Evolutionary conservation across 2,888 invertebrate species (phyloP), one percentile per base, ranked within the genome.

Genomic region (Parochlus steinenii): DNA sequence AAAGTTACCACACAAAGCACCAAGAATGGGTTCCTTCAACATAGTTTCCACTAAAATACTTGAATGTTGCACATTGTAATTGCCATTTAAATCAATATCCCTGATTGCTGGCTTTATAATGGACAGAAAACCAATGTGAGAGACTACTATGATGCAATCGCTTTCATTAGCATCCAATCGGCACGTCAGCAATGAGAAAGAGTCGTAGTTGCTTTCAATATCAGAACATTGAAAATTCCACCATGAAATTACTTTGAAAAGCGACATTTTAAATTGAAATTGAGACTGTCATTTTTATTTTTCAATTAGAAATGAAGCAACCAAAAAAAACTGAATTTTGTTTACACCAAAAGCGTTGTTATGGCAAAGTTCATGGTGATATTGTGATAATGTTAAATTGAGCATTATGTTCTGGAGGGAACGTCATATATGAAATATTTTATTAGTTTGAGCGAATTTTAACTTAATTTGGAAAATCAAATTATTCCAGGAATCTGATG

Each of bases 221-320:
- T 64, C 63, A 4, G 61, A 46, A 42, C 75, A 78, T 33, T 69
- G 65, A 10, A 77, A 74, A 12, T 74, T 68, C 90, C 93, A 95
- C 74, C 86, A 85, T 47, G 80, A 79, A 49, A 83, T 73, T 7
- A 80, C 71, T 65, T 86, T 89, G 53, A 95, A 95, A 47, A 95
- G 63, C 3, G 93, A 93, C 95, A 95, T 95, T 42, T 38, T 50
- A n/a, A n/a, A n/a, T n/a, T n/a, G n/a, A n/a, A n/a, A n/a, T n/a
- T n/a, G n/a, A n/a, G n/a, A n/a, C n/a, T n/a, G n/a, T n/a, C n/a
- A n/a, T n/a, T n/a, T n/a, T n/a, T n/a, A n/a, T n/a, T n/a, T n/a
- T n/a, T n/a, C n/a, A n/a, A n/a, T n/a, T n/a, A n/a, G n/a, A n/a
- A n/a, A n/a, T n/a, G n/a, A n/a, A n/a, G n/a, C n/a, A n/a, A n/a